These are phyloP conservation scores for Arnoldichthys spilopterus DNA, from an alignment of 2,797 vertebrate species.

Conservation along the genomic window DNA sequence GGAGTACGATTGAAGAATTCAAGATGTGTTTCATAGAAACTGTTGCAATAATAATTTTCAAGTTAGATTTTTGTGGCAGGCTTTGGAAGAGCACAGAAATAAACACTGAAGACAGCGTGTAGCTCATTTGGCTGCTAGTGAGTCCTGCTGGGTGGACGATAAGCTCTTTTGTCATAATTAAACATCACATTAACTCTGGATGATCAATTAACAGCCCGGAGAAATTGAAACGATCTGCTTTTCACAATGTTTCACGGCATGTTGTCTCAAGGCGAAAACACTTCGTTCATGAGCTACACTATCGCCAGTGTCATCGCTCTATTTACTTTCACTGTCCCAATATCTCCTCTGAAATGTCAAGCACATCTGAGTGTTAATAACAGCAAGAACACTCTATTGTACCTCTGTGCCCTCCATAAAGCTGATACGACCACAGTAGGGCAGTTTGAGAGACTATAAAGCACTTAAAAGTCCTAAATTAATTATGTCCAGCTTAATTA, in stretches of 20 bases:
- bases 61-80: neutral
- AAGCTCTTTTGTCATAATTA: constrained; percentile 21
- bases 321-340: constrained; percentile 38
- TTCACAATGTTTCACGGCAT: constrained; percentile 8
- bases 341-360: constrained; percentile 49
- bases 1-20: neutral
- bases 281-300: constrained; percentile 19
- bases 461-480: constrained; percentile 51
- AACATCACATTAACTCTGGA: neutral
- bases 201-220: constrained; percentile 11
- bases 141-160: neutral
- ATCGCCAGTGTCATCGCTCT: constrained; percentile 22
- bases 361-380: constrained; percentile 47
- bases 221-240: constrained; percentile 34
- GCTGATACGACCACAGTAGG: constrained; percentile 10
- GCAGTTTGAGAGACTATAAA: constrained; percentile 52
- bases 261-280: constrained; percentile 47
- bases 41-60: neutral
- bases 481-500: constrained; percentile 60
- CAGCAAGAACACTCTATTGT: constrained; percentile 30
- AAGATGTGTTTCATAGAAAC: constrained; percentile 4
- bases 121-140: neutral
- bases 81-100: neutral
- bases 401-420: constrained; percentile 38
- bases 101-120: neutral